Percentiles rank a stretch among this genome's conserved stretches.
Conservation (phyloP, 2,797 vertebrate species). For the Nasua narica region DNA sequence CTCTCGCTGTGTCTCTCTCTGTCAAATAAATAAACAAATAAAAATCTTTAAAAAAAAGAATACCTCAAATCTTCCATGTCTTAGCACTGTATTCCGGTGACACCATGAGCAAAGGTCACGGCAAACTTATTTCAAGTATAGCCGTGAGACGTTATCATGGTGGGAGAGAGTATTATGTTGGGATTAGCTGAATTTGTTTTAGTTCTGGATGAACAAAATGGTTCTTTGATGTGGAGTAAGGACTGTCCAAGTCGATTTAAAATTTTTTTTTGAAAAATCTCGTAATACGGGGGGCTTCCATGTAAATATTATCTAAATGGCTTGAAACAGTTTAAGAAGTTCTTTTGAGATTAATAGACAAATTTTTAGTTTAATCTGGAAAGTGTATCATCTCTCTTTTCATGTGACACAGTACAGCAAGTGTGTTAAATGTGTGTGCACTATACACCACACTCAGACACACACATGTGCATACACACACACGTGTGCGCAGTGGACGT, state of each 20-base stretch:
- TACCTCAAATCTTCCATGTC: background rate
- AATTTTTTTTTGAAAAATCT: background rate
- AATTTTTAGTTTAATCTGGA: constrained; percentile 42
- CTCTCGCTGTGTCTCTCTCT: too few species aligned
- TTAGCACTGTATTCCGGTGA: background rate
- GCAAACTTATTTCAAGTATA: constrained; percentile 28
- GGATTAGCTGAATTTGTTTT: constrained; percentile 43
- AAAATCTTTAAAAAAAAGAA: too few species aligned
- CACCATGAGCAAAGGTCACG: constrained; percentile 1
- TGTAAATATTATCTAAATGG: background rate
- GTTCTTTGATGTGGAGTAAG: background rate
- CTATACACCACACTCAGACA: background rate
- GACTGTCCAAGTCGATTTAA: background rate
- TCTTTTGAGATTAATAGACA: background rate
- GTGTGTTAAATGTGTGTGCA: background rate
- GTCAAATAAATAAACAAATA: too few species aligned
- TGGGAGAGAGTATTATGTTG: background rate
- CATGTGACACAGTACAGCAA: background rate
- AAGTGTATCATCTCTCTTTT: background rate
- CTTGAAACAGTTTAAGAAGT: constrained; percentile 35
- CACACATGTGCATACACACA: too few species aligned
- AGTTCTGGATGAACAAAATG: constrained; percentile 19
- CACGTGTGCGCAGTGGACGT: background rate
- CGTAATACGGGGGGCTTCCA: background rate
- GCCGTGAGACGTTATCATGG: constrained; percentile 17